Evolutionary conservation across 1,140 invertebrate species (phyloP).

Genomic region (Trypoxylus dichotomus): DNA sequence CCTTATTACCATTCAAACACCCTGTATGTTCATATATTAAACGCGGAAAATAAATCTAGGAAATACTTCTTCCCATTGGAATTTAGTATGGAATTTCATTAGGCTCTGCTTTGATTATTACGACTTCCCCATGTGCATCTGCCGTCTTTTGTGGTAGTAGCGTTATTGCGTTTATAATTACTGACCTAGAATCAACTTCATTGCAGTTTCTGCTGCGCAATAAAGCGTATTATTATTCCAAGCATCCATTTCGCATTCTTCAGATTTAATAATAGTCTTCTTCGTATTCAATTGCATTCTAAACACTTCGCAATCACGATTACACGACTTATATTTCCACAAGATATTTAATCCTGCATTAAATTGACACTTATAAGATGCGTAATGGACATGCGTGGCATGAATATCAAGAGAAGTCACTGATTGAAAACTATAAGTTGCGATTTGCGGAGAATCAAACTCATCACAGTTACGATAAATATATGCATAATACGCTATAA

Average conservation of each 20-base stretch:
- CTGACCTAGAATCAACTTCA: not conserved
- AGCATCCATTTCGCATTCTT: not conserved
- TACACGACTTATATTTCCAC: not conserved
- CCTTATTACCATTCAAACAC: too few relatives aligned
- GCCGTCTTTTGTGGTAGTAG: not conserved
- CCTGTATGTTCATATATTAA: too few relatives aligned
- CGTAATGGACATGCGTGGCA: too few relatives aligned
- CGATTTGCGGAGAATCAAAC: too few relatives aligned
- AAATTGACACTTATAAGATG: not conserved
- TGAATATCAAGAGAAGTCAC: too few relatives aligned
- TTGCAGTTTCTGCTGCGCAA: constrained; percentile 1
- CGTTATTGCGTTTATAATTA: constrained; percentile 16
- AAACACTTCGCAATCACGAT: not conserved
- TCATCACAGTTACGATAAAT: too few relatives aligned
- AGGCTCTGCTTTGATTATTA: not conserved
- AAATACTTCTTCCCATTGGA: not conserved
- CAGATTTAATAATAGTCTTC: constrained; percentile 17
- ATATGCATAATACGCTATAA: too few relatives aligned
- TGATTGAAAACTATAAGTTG: too few relatives aligned
- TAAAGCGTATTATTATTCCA: constrained; percentile 20
- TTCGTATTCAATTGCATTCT: not conserved
- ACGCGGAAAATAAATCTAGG: not conserved
- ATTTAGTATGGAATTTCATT: not conserved
- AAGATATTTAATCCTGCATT: not conserved
- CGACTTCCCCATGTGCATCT: not conserved